Base-by-base conservation (phyloP, 2,888 invertebrate genomes). In the Drosophila kanekoi region DNA sequence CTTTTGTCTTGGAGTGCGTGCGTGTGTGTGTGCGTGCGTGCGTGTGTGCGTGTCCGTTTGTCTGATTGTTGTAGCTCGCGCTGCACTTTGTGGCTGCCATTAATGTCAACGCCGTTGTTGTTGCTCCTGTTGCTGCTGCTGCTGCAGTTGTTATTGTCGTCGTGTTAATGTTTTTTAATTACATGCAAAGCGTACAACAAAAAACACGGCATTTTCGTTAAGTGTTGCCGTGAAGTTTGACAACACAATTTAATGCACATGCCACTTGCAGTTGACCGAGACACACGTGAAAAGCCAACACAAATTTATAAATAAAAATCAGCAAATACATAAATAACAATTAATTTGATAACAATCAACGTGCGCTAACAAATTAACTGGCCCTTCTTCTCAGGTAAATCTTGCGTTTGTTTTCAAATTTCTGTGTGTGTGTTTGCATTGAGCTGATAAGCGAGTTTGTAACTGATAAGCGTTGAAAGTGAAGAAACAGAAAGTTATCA, bases 151-250 rank as follows among this genome's bases (percentile, higher is more conserved):
- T 61, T 33, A 52, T 41, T 58, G 59, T 58, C 28, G 60, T 67
- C 43, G 59, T 63, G 64, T 79, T 85, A 81, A 88, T 89, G 72
- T 73, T 71, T 88, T 79, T 82, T 86, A 88, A 88, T 83, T 83
- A 72, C 66, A 83, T 62, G 68, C 77, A 67, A 68, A 28, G 28
- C 28, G 8, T 72, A 65, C 77, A 77, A 77, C 68, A 64, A 83
- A 72, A 81, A 54, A 54, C 13, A 35, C 32, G 33, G 47, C 51
- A 69, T 82, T 74, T 59, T 28, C 84, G 53, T 81, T 75, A 72
- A 79, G 86, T 84, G 81, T 88, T 77, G 72, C 84, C 67, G 69
- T 80, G 89, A 83, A 77, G 81, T 87, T 84, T 86, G 89, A 89
- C 83, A 83, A 64, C 66, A 52, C 47, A 71, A 80, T 69, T 80